These are phyloP conservation scores for Glaucidium brasilianum DNA, from an alignment of 2,113 vertebrate species.

Conservation along the genomic window DNA sequence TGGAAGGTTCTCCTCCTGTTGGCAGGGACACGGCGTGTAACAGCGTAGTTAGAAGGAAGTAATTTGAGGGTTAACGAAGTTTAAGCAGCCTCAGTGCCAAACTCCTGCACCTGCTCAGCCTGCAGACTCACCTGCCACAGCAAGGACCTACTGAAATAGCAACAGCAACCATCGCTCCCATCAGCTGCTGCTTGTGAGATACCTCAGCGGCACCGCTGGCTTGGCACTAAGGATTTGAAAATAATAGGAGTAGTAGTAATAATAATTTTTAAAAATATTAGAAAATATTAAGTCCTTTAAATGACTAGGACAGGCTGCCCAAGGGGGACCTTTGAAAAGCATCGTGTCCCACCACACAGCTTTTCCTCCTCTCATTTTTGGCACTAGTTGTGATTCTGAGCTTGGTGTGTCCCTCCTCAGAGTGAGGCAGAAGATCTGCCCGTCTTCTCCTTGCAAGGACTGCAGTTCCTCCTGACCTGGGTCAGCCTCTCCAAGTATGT, in stretches of 20 bases:
- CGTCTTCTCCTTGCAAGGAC: not conserved
- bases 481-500: not conserved
- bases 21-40: fast-evolving
- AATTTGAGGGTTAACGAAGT: too few relatives aligned
- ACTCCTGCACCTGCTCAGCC: not conserved
- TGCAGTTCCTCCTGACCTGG: not conserved
- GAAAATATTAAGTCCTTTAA: not conserved
- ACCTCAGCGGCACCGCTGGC: not conserved
- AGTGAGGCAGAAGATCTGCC: not conserved
- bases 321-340: not conserved
- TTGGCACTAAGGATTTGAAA: not conserved
- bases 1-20: not conserved
- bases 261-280: not conserved
- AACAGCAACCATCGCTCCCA: too few relatives aligned
- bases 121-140: not conserved
- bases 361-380: not conserved
- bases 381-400: not conserved
- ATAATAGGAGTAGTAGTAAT: not conserved
- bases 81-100: not conserved
- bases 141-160: not conserved
- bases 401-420: not conserved
- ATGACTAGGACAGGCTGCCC: not conserved
- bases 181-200: not conserved
- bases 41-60: not conserved
- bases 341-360: not conserved